These are phyloP conservation scores for Netelia fuscicornis DNA, from an alignment of 2,888 invertebrate genomes.

Conservation along the genomic window DNA sequence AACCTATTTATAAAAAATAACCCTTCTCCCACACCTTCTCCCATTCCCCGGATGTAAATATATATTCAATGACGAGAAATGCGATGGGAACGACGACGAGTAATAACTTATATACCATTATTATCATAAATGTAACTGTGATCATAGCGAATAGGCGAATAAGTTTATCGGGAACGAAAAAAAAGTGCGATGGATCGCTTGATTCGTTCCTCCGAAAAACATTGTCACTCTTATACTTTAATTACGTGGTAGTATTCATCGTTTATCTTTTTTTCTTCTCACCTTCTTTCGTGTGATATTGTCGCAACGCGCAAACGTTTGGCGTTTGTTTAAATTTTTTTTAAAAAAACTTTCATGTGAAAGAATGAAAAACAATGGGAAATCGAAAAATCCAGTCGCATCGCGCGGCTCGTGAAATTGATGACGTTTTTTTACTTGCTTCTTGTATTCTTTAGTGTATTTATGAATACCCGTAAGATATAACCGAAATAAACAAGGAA, in stretches of 20 bases:
- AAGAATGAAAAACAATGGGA: constrained; percentile 36
- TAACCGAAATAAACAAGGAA: constrained; percentile 35
- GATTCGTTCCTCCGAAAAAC: constrained; percentile 52
- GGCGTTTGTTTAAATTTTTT: constrained; percentile 48
- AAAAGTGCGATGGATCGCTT: constrained; percentile 62
- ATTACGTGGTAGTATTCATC: constrained; percentile 48
- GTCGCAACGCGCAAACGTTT: constrained; percentile 69
- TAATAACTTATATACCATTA: constrained; percentile 79
- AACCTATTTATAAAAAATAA: constrained; percentile 78
- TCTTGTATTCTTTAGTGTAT: constrained; percentile 79
- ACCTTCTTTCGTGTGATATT: constrained; percentile 55
- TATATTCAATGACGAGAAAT: constrained; percentile 78
- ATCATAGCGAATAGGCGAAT: constrained; percentile 83
- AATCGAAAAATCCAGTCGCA: constrained; percentile 62
- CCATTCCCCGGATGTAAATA: constrained; percentile 78
- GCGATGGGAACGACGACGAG: constrained; percentile 69
- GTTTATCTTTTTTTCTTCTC: constrained; percentile 26
- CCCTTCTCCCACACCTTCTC: neutral
- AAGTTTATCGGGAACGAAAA: constrained; percentile 77
- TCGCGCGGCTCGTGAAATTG: constrained; percentile 72
- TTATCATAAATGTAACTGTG: constrained; percentile 84
- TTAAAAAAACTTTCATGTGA: constrained; percentile 45
- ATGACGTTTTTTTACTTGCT: constrained; percentile 82
- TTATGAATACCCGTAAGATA: constrained; percentile 61
- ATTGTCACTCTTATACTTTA: constrained; percentile 60